A percentile compares a stretch with the other conserved stretches of the same genome.
Evolutionary conservation across 2,797 vertebrate species (phyloP).

Genomic region (Cryptoblepharus egeriae): DNA sequence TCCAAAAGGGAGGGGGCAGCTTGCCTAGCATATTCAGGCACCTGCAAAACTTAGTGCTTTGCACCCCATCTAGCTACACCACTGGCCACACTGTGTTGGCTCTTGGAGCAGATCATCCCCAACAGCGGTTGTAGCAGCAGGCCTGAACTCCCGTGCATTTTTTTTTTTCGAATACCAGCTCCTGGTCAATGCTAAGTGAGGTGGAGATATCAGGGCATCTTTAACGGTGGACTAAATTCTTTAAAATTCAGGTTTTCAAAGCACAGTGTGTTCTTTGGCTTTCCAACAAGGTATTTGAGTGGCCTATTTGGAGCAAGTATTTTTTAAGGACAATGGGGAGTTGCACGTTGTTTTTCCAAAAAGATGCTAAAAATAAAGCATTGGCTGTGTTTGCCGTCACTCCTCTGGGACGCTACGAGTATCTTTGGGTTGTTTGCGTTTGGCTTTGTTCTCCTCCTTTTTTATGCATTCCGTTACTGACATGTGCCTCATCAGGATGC

Average conservation of each 20-base stretch:
- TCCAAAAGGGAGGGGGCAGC: no score
- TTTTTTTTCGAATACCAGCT: background rate
- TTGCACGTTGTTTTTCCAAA: slow-evolving; percentile 26
- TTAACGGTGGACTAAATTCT: background rate
- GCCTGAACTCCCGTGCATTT: background rate
- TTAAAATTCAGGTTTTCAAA: slow-evolving; percentile 13
- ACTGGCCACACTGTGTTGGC: no score
- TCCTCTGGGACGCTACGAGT: background rate
- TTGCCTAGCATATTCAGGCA: no score
- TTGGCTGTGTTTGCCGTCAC: slow-evolving; percentile 21
- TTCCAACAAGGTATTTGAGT: background rate
- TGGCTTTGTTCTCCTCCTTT: background rate
- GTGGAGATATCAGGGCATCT: slow-evolving; percentile 10
- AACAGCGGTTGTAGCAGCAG: background rate
- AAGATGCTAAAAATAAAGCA: slow-evolving; percentile 37
- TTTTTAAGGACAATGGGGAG: slow-evolving; percentile 23
- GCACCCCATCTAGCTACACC: no score
- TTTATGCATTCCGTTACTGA: background rate
- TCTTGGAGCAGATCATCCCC: background rate
- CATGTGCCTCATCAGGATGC: background rate
- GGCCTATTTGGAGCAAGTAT: slow-evolving; percentile 13
- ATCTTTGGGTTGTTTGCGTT: background rate
- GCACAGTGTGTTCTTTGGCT: background rate
- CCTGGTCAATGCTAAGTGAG: background rate
- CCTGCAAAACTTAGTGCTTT: no score